Base-by-base conservation (phyloP, 2,888 invertebrate genomes). In the Pachymerium ferrugineum region DNA sequence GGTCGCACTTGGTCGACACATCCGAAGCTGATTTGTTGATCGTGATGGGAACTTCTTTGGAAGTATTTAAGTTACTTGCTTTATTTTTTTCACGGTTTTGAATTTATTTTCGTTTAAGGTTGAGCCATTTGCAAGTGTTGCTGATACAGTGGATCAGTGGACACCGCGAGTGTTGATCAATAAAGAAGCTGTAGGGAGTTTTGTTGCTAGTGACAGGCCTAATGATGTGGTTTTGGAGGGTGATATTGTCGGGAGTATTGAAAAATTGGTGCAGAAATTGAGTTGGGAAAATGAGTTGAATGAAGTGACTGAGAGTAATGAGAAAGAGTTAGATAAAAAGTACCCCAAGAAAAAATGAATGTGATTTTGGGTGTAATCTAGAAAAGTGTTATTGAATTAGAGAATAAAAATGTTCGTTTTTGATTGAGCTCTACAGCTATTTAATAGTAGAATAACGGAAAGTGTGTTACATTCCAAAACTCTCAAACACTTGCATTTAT, bases 11-110 rank as follows among this genome's bases (percentile, higher is more conserved):
- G 74, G 79, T 78, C 73, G 83, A 83, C 78, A 79, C 82, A 79
- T 75, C 80, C 19, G 79, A 79, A 62, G 79, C 82, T 31, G 82
- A 83, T 76, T 76, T 82, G 73, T 79, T 83, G 19, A 78, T 83
- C 31, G 80, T 83, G 28, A 81, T 83, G 81, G 83, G 83, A 42
- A 83, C 83, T 19, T 83, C 83, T n/a, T 77, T 83, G 35, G 83
- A 83, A 80, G 83, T 83, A 75, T 74, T 16, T 10, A 67, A 22
- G 14, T 16, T 19, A 22, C 14, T 12, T 1, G 19, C 1, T 67
- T 3, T 12, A 4, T 16, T 28, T 67, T 67, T 25, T 16, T 35
- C 35, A 35, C 35, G 62, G 2, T 2, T 6, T 62, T 19, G 22
- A 6, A 19, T 30, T 33, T 74, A 31, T 30, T 70, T 62, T 42